phyloP scores from a whole-genome alignment of 2,797 vertebrate genomes.

The Diglossa cyanea region DNA sequence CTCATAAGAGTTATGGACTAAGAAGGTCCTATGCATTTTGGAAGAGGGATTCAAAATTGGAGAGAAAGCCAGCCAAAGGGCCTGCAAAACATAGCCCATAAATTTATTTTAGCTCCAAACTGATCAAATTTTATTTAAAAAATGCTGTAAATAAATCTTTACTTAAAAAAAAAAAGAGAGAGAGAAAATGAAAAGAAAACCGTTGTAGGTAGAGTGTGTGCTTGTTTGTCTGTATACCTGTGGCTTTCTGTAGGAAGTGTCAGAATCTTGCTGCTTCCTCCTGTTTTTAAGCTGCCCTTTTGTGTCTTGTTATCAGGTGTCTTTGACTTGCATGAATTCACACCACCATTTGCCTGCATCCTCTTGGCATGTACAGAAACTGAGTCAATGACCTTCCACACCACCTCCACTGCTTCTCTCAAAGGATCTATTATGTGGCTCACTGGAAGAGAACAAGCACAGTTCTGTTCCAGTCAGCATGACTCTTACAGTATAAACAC shows the following conservation, averaged over 20 bases:
- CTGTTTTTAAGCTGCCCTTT: slow-evolving; percentile 22
- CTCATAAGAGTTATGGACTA: neutral
- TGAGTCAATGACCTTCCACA: slow-evolving; percentile 55
- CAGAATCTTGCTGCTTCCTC: neutral
- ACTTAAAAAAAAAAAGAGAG: neutral
- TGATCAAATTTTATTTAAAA: neutral
- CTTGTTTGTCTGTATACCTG: neutral
- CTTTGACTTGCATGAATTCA: slow-evolving; percentile 35
- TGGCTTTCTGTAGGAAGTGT: neutral
- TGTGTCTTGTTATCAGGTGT: slow-evolving; percentile 27
- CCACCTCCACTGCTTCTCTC: slow-evolving; percentile 48
- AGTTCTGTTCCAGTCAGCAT: slow-evolving; percentile 65
- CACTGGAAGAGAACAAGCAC: slow-evolving; percentile 49
- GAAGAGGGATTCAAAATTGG: neutral
- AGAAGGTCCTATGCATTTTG: neutral
- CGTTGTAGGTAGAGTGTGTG: neutral
- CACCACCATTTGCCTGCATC: neutral
- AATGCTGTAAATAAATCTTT: neutral
- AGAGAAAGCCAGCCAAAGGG: neutral
- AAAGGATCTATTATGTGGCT: slow-evolving; percentile 67
- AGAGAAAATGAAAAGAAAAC: neutral
- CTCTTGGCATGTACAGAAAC: slow-evolving; percentile 28
- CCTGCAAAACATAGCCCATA: neutral
- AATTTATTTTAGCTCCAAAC: neutral
- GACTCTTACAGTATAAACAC: slow-evolving; percentile 60